Evolutionary conservation across 2,797 vertebrate species (phyloP).

Genomic region (Chelon auratus): DNA sequence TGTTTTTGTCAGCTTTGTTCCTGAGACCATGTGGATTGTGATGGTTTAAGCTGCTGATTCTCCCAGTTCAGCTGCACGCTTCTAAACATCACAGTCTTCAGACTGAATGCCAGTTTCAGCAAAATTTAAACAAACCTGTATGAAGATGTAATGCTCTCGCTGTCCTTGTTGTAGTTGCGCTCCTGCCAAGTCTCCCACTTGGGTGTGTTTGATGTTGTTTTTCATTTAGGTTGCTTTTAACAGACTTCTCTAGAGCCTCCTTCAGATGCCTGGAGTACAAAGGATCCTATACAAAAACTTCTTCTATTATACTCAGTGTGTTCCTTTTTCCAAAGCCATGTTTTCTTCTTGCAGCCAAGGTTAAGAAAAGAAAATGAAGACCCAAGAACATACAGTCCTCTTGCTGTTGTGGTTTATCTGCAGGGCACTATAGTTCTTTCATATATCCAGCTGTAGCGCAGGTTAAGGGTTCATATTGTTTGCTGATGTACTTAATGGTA

Average conservation of each 20-base stretch:
- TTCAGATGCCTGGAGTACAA: constrained; percentile 54
- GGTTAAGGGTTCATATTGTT: not conserved
- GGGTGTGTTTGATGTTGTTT: constrained; percentile 64
- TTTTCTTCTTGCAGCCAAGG: constrained; percentile 24
- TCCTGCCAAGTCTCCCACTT: constrained; percentile 57
- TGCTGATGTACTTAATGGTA: not conserved
- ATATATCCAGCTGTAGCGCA: constrained; percentile 10
- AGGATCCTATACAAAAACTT: constrained; percentile 44
- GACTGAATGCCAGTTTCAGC: constrained; percentile 47
- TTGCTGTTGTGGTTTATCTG: constrained; percentile 23
- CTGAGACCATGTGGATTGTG: not conserved
- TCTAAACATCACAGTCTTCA: constrained; percentile 29
- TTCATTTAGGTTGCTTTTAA: constrained; percentile 63
- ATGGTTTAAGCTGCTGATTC: constrained; percentile 9
- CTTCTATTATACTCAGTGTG: constrained; percentile 15
- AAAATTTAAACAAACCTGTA: constrained; percentile 37
- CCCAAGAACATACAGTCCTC: not conserved
- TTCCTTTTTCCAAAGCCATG: constrained; percentile 19
- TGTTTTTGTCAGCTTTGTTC: not conserved
- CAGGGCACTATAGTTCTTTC: constrained; percentile 3
- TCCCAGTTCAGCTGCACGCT: constrained; percentile 26
- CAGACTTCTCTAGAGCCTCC: constrained; percentile 58
- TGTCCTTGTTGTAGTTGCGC: constrained; percentile 45
- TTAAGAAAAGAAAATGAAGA: constrained; percentile 19
- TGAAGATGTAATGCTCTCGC: constrained; percentile 53